Conservation (phyloP, 2,888 invertebrate species). For the Acanthosepion lycidas region DNA sequence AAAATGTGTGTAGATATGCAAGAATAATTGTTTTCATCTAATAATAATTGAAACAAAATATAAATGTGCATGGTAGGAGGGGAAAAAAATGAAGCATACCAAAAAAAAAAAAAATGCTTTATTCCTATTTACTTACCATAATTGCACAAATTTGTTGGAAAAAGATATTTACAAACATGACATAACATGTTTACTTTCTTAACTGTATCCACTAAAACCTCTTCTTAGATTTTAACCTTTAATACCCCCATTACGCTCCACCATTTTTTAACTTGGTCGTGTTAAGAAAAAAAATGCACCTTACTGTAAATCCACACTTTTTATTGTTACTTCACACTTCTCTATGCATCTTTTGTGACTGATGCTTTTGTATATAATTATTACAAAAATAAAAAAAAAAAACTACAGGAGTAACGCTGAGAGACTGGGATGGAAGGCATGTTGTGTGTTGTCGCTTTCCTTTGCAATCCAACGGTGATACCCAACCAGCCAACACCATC, state of each 20-base stretch:
- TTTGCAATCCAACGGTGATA: neutral
- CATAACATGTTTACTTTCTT: neutral
- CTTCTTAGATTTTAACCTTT: neutral
- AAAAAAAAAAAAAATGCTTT: neutral
- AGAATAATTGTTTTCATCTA: neutral
- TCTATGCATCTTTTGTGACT: neutral
- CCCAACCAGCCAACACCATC: neutral
- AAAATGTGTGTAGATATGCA: slow-evolving; percentile 1
- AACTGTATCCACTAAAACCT: neutral
- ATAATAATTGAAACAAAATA: neutral
- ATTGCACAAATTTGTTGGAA: slow-evolving; percentile 15
- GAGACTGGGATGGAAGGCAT: slow-evolving; percentile 13
- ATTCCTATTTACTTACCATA: neutral
- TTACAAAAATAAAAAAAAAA: neutral
- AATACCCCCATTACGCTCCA: neutral
- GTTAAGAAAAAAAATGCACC: neutral
- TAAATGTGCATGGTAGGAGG: neutral
- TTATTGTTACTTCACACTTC: neutral
- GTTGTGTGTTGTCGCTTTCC: neutral
- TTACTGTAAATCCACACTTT: slow-evolving; percentile 20
- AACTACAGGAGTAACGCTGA: neutral
- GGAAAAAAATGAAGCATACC: neutral
- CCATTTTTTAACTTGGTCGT: neutral
- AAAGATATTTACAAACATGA: neutral
- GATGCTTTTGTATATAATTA: neutral